Percentiles rank a stretch among this genome's conserved stretches.
Conservation (phyloP, 2,888 invertebrate genomes). For the Bibio marci region DNA sequence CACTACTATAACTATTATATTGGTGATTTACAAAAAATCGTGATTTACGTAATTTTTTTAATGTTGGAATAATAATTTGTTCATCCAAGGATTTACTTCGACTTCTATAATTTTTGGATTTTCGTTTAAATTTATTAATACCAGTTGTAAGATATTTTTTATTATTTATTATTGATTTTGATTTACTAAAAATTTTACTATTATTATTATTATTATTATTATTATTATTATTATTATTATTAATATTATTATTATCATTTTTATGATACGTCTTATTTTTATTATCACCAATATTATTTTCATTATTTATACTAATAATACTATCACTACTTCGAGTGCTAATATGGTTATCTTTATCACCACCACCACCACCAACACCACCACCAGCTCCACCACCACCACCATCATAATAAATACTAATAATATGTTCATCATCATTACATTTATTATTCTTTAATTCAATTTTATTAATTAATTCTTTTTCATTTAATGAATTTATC, state of each 20-base stretch:
- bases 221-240: constrained; percentile 1
- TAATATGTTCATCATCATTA: no score
- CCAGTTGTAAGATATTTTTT: neutral
- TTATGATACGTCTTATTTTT: no score
- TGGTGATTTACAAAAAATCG: constrained; percentile 8
- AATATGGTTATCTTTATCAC: no score
- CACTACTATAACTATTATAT: constrained; percentile 16
- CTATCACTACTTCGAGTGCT: no score
- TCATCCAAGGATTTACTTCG: constrained; percentile 31
- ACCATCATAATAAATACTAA: no score
- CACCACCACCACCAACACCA: no score
- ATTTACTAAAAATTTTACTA: neutral
- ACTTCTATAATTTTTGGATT: neutral
- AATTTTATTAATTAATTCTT: constrained; percentile 2
- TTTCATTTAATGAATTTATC: no score
- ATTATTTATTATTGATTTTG: constrained; percentile 1
- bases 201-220: constrained; percentile 2
- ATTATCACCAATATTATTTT: no score
- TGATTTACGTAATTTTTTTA: constrained; percentile 16
- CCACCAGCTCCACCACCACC: no score
- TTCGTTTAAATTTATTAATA: neutral
- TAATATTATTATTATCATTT: no score
- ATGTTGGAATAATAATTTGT: constrained; percentile 16
- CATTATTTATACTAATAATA: no score
- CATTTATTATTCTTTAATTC: constrained; percentile 2